A percentile compares a stretch with the other conserved stretches of the same genome.
Conservation (phyloP, 2,113 vertebrate species). For the Barbus barbus region DNA sequence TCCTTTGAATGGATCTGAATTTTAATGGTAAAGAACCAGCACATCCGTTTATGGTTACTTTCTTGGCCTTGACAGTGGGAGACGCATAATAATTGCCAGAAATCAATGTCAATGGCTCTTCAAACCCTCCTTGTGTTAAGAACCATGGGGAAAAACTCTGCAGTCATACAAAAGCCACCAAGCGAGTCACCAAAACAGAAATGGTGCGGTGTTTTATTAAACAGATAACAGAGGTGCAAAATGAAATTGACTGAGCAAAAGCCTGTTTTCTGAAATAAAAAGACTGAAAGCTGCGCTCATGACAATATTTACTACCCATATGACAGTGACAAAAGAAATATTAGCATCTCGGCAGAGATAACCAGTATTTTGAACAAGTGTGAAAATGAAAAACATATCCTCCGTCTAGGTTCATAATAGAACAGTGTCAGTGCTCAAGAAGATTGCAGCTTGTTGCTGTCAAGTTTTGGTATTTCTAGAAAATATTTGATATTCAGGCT, state of each 20-base stretch:
- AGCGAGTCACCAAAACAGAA: background rate
- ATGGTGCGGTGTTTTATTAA: slow-evolving; percentile 53
- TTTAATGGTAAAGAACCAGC: background rate
- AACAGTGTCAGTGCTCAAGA: background rate
- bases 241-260: slow-evolving; percentile 41
- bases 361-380: background rate
- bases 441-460: background rate
- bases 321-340: slow-evolving; percentile 37
- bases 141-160: background rate
- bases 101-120: slow-evolving; percentile 17
- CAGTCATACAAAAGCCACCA: background rate
- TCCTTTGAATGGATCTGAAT: background rate
- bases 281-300: background rate
- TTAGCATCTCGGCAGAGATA: background rate
- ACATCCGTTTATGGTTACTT: background rate
- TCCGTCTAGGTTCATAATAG: background rate
- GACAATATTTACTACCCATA: background rate
- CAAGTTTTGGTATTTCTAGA: too few species aligned
- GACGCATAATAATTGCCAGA: background rate
- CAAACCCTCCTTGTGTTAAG: background rate
- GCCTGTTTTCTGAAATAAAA: background rate
- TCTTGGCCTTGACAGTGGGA: background rate
- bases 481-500: too few species aligned
- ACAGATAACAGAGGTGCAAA: slow-evolving; percentile 52
- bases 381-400: slow-evolving; percentile 6